phyloP scores from a whole-genome alignment of 2,888 invertebrate species.

The Ochropleura leucogaster region DNA sequence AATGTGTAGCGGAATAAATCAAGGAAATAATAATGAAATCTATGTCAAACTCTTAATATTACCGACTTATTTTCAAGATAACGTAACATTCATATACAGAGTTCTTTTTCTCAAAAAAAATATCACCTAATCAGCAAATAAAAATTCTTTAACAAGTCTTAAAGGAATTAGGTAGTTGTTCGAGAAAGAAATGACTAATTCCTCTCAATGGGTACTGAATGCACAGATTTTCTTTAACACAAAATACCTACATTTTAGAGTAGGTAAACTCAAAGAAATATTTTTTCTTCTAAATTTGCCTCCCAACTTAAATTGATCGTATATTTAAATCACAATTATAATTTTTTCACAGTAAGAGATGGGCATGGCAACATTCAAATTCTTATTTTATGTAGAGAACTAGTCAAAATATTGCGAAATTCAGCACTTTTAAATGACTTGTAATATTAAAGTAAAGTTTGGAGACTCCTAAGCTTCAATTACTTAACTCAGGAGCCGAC shows the following conservation, averaged over 20 bases:
- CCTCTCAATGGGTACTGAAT: slow-evolving; percentile 14
- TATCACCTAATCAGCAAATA: slow-evolving; percentile 1
- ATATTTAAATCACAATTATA: background rate
- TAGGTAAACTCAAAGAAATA: background rate
- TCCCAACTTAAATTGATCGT: background rate
- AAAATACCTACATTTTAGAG: background rate
- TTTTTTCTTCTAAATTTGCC: background rate
- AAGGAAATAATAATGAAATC: background rate
- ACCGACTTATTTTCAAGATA: background rate
- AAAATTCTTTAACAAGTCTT: slow-evolving; percentile 9
- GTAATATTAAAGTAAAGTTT: too few relatives aligned
- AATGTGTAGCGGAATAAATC: too few relatives aligned
- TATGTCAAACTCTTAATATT: background rate
- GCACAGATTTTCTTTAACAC: slow-evolving; percentile 14
- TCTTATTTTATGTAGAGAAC: too few relatives aligned
- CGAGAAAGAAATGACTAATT: slow-evolving; percentile 17
- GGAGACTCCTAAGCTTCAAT: too few relatives aligned
- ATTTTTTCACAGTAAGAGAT: too few relatives aligned
- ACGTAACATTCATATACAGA: background rate
- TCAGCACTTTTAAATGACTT: too few relatives aligned
- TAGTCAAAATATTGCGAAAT: too few relatives aligned
- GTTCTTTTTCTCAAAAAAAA: background rate
- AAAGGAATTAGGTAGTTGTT: slow-evolving; percentile 18
- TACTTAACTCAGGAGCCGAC: too few relatives aligned
- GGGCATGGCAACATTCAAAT: too few relatives aligned